These are phyloP conservation scores for Monarcha castaneiventris DNA, from an alignment of 2,113 vertebrate genomes.

Conservation along the genomic window DNA sequence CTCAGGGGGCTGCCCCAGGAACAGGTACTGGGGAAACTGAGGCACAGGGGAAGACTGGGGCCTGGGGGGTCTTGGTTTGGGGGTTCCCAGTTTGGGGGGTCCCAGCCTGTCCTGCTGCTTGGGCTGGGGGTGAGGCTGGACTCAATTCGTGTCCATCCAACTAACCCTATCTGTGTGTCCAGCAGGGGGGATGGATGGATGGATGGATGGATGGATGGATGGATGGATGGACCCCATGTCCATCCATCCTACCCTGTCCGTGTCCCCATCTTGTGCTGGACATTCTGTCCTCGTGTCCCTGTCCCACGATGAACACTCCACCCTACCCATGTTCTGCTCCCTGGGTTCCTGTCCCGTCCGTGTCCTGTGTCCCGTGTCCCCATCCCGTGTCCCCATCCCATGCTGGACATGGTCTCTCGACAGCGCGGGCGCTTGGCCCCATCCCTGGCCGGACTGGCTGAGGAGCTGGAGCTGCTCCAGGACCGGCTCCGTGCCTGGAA, in stretches of 20 bases:
- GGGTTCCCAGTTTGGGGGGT: background rate
- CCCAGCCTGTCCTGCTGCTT: background rate
- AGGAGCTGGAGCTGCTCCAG: slow-evolving; percentile 70
- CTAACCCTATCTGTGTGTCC: background rate
- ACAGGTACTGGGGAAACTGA: slow-evolving; percentile 74
- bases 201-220: background rate
- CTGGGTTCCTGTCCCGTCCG: too few species aligned
- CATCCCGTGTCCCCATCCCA: background rate
- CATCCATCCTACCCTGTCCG: rapidly evolving
- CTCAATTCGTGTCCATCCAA: rapidly evolving
- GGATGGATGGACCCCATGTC: background rate
- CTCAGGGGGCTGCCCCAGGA: slow-evolving; percentile 83
- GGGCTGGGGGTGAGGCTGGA: background rate
- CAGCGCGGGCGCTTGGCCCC: slow-evolving; percentile 56
- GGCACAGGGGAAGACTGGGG: background rate
- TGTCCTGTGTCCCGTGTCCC: background rate
- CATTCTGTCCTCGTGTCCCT: too few species aligned
- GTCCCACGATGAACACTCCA: background rate
- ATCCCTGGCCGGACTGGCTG: slow-evolving; percentile 18
- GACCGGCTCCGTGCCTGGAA: slow-evolving; percentile 29
- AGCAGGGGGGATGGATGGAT: background rate
- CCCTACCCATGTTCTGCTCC: background rate
- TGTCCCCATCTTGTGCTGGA: background rate
- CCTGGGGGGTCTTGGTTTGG: background rate
- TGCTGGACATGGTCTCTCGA: rapidly evolving